phyloP scores from a whole-genome alignment of 2,113 vertebrate genomes.

The Balaeniceps rex region DNA sequence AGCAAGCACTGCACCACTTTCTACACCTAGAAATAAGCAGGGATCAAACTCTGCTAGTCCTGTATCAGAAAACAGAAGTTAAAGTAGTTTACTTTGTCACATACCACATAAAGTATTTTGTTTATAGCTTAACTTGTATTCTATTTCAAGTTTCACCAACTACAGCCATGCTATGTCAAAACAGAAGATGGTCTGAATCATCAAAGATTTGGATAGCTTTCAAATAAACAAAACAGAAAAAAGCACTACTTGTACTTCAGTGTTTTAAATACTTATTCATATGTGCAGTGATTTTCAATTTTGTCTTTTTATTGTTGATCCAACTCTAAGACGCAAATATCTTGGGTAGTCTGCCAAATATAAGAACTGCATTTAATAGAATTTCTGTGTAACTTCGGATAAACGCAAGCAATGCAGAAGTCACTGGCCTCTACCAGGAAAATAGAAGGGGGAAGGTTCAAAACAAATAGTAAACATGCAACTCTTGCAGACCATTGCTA shows the following conservation, averaged over 20 bases:
- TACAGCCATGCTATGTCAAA: not conserved
- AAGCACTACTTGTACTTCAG: not conserved
- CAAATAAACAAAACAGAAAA: not conserved
- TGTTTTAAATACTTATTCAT: not conserved
- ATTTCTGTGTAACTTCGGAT: not conserved
- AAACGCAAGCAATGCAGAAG: not conserved
- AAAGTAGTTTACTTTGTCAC: not conserved
- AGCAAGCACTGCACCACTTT: not conserved
- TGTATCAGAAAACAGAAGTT: not conserved
- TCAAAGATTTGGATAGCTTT: not conserved
- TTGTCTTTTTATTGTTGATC: not conserved
- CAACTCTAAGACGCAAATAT: not conserved
- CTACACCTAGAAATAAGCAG: not conserved
- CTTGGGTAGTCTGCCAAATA: not conserved
- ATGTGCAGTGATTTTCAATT: not conserved
- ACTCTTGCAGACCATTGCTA: not conserved
- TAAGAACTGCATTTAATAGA: not conserved
- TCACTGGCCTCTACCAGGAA: not conserved
- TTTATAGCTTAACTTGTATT: not conserved
- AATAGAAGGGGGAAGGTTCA: not conserved
- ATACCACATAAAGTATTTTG: not conserved
- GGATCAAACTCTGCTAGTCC: too few species aligned
- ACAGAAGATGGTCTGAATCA: not conserved
- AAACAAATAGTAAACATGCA: not conserved
- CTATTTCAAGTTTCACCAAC: not conserved